Evolutionary conservation across 2,113 vertebrate genomes (phyloP).

Genomic region (Gila orcuttii): DNA sequence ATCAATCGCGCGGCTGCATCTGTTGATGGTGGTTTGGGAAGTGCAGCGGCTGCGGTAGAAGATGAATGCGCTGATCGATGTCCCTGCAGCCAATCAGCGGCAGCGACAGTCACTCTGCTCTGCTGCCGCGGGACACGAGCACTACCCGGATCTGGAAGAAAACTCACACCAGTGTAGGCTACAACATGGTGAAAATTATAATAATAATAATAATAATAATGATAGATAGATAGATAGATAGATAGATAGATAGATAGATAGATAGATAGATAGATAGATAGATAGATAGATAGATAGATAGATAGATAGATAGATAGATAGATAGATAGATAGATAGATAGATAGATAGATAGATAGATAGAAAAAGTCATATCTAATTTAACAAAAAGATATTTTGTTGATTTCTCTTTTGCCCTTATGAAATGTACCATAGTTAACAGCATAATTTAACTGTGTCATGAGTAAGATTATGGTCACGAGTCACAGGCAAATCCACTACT

Average conservation of each 20-base stretch:
- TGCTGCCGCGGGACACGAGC: slow-evolving; percentile 62
- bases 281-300: neutral
- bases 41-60: slow-evolving; percentile 72
- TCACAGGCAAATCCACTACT: too few relatives aligned
- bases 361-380: too few relatives aligned
- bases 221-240: neutral
- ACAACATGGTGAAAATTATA: neutral
- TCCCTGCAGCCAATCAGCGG: slow-evolving; percentile 64
- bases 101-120: slow-evolving; percentile 65
- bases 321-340: too few relatives aligned
- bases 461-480: too few relatives aligned
- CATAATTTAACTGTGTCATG: too few relatives aligned
- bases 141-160: slow-evolving; percentile 56
- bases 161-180: neutral
- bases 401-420: too few relatives aligned
- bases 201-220: neutral
- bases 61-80: slow-evolving; percentile 76
- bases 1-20: slow-evolving; percentile 79
- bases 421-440: too few relatives aligned
- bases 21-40: slow-evolving; percentile 76
- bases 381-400: too few relatives aligned
- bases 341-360: too few relatives aligned
- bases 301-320: neutral
- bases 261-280: neutral
- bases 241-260: neutral